Percentiles rank a stretch among this genome's conserved stretches.
Conservation (phyloP, 92 coral and sea anemone genomes). For the Porites rus region DNA sequence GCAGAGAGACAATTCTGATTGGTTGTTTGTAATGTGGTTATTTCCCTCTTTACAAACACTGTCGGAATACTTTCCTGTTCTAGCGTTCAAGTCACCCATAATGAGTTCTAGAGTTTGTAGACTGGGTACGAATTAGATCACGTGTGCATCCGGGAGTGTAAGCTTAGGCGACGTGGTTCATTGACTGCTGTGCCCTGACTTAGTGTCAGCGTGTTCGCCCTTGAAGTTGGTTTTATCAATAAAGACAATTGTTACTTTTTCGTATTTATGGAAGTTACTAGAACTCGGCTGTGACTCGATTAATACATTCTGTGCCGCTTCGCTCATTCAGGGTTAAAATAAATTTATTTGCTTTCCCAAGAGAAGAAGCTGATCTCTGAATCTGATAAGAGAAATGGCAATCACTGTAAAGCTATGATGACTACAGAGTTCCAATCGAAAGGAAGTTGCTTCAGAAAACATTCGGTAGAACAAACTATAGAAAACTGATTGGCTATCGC, state of each 20-base stretch:
- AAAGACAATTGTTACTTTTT: no score
- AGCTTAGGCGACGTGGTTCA: no score
- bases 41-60: no score
- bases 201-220: background rate
- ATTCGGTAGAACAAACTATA: no score
- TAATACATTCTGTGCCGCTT: background rate
- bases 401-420: background rate
- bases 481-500: no score
- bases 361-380: background rate
- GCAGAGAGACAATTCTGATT: no score
- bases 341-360: background rate
- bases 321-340: background rate
- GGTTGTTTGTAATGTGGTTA: no score
- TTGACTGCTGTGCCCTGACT: background rate
- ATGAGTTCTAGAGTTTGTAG: no score
- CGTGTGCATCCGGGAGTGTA: no score
- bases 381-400: background rate
- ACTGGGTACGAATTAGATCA: no score
- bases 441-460: slow-evolving; percentile 1
- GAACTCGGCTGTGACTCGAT: background rate
- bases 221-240: background rate
- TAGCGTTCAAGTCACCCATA: no score
- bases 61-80: no score
- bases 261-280: background rate
- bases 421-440: background rate